Evolutionary conservation across 2,113 vertebrate genomes (phyloP).

Genomic region (Anser cygnoides): DNA sequence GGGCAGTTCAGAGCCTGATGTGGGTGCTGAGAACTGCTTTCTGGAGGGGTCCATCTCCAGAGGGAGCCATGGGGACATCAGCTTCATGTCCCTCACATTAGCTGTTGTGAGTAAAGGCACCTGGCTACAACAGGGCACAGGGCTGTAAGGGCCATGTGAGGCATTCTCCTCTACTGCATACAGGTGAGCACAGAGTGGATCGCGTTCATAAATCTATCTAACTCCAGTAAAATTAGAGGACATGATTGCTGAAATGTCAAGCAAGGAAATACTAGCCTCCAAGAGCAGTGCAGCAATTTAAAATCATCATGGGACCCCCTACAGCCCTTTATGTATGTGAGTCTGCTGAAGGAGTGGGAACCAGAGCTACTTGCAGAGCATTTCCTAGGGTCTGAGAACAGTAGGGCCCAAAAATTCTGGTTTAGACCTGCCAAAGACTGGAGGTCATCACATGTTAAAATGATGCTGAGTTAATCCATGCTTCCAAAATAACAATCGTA

Average conservation of each 20-base stretch:
- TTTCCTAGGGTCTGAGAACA: background rate
- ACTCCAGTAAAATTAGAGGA: background rate
- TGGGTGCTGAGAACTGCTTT: background rate
- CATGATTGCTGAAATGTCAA: background rate
- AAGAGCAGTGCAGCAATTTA: background rate
- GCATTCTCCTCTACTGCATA: background rate
- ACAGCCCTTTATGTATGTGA: background rate
- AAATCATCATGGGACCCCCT: background rate
- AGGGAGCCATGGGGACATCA: background rate
- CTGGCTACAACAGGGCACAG: background rate
- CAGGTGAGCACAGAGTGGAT: background rate
- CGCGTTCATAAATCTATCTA: background rate
- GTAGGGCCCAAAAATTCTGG: background rate
- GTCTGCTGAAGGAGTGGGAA: background rate
- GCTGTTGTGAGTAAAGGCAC: background rate
- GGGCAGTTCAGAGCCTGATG: background rate
- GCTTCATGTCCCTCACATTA: background rate
- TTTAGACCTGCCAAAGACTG: background rate
- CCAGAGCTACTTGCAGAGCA: background rate
- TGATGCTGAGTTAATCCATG: background rate
- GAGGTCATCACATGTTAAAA: background rate
- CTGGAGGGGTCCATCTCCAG: background rate
- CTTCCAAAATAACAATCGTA: background rate
- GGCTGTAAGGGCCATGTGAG: background rate
- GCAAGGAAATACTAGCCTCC: background rate